Evolutionary conservation across 2,888 invertebrate genomes (phyloP).

Genomic region (Craniophora ligustri): DNA sequence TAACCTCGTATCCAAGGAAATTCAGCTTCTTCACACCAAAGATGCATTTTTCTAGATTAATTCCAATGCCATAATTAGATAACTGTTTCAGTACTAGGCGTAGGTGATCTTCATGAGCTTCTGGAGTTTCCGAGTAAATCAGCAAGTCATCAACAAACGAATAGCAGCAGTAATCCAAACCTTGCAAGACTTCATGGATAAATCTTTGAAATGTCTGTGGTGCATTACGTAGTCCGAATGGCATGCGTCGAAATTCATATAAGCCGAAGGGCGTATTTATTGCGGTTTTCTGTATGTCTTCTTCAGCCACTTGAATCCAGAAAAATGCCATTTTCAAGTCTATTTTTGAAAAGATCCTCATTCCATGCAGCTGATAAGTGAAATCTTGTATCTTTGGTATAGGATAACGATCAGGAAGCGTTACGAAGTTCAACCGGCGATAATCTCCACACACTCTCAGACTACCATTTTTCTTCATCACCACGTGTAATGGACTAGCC

Average conservation of each 20-base stretch:
- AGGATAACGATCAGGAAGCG: constrained; percentile 1
- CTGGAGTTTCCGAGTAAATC: background rate
- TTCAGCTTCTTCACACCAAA: background rate
- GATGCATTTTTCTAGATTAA: background rate
- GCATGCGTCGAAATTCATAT: background rate
- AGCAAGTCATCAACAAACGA: background rate
- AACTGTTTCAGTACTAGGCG: background rate
- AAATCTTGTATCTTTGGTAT: constrained; percentile 3
- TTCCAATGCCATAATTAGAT: background rate
- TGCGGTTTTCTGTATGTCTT: too few relatives aligned
- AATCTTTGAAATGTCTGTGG: constrained; percentile 1
- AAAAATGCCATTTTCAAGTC: background rate
- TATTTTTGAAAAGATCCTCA: background rate
- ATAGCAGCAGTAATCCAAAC: background rate
- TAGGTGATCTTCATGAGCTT: background rate
- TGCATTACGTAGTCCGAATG: background rate
- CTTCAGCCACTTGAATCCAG: background rate
- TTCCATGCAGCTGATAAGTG: background rate
- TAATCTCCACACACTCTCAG: constrained; percentile 2
- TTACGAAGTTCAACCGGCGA: constrained; percentile 2
- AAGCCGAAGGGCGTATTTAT: background rate
- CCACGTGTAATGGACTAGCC: constrained; percentile 1
- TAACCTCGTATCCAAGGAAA: constrained; percentile 1
- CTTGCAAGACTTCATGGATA: background rate
- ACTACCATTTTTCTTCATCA: background rate